phyloP scores from a whole-genome alignment of 1,140 invertebrate species.

The Asbolus verrucosus region DNA sequence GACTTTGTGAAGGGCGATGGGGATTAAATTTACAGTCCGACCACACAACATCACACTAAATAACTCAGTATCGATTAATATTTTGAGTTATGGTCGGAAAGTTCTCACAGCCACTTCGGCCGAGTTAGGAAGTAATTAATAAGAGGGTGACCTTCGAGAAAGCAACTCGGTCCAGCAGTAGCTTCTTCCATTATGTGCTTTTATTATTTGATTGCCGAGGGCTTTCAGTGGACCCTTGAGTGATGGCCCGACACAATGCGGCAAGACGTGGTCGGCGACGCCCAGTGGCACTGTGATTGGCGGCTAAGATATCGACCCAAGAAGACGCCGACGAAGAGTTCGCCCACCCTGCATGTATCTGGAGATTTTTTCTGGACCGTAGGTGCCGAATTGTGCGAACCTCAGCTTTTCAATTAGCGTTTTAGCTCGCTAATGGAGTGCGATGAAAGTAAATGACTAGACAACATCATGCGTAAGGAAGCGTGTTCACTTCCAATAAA shows the following conservation, averaged over 20 bases:
- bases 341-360: background rate
- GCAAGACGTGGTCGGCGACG: conserved; percentile 33
- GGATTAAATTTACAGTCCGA: background rate
- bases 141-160: conserved; percentile 21
- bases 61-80: conserved; percentile 49
- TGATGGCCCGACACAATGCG: conserved; percentile 40
- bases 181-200: conserved; percentile 17
- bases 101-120: conserved; percentile 39
- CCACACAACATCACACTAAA: conserved; percentile 10
- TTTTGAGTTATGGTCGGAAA: conserved; percentile 51
- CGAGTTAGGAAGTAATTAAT: conserved; percentile 51
- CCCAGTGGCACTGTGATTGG: conserved; percentile 44
- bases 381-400: no score
- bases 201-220: conserved; percentile 38
- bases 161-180: background rate
- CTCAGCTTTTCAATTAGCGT: no score
- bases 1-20: no score
- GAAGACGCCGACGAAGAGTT: conserved; percentile 3
- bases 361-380: background rate
- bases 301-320: conserved; percentile 29
- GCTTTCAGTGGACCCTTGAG: conserved; percentile 34
- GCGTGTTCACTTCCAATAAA: background rate
- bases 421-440: background rate
- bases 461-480: background rate
- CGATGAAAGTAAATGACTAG: no score